Evolutionary conservation across 2,888 invertebrate species (phyloP), one percentile per base, ranked within the genome.

Genomic region (Chymomyza caudatula): DNA sequence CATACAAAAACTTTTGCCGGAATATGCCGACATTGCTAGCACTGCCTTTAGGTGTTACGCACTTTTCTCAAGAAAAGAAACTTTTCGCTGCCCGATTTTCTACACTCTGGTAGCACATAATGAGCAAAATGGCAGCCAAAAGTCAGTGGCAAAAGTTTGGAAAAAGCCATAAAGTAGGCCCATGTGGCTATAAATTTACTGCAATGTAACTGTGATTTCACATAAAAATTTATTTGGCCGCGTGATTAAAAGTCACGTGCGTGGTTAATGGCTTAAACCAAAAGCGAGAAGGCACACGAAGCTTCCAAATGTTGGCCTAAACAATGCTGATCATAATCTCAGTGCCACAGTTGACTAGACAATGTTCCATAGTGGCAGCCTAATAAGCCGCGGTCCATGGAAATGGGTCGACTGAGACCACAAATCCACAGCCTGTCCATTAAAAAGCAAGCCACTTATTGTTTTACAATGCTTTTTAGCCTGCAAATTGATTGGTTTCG

Each of bases 231-330:
- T 81, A 80, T 84, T 79, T 69, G 85, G 4, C 29, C 85, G 82
- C 87, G 85, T 86, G 87, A 86, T 86, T 87, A 76, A 81, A 77
- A 86, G 85, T 86, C 85, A 86, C 85, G 87, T 86, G 85, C 87
- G 81, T 79, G 75, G 78, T 77, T 54, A 76, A 75, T 73, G 70
- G 49, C 23, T 25, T 44, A 47, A n/a, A 25, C 23, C 55, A 51
- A 47, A n/a, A 25, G 29, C 1, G 23, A 44, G 20, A 49, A 49
- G 43, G 52, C 52, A n/a, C n/a, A n/a, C 63, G 51, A 17, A 42
- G 60, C 63, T 29, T 43, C 54, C 53, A 64, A 74, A 71, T 56
- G 68, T 71, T 63, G 49, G 65, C 69, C 68, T 8, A 75, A 76
- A 85, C 85, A 84, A 80, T 80, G 85, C 79, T 82, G 80, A 80